phyloP scores from a whole-genome alignment of 1,140 invertebrate genomes.

The Dolichoris vasculosae region DNA sequence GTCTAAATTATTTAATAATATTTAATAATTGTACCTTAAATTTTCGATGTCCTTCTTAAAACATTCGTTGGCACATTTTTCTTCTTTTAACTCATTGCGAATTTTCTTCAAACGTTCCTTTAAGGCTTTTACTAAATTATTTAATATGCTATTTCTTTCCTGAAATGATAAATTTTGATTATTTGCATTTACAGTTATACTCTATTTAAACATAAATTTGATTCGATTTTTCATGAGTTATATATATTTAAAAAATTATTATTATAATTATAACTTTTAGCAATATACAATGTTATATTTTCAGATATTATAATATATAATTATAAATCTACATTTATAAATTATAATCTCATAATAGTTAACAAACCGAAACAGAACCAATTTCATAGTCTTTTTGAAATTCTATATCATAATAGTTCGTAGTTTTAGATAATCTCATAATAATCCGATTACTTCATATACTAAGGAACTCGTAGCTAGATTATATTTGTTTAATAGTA shows the following conservation, averaged over 20 bases:
- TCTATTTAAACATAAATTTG: background rate
- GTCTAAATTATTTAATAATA: background rate
- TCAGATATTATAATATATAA: background rate
- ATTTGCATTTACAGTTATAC: background rate
- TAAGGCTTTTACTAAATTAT: conserved; percentile 37
- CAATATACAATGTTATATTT: too few species aligned
- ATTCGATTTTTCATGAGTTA: background rate
- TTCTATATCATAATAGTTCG: too few species aligned
- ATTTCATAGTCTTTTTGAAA: too few species aligned
- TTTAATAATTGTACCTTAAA: background rate
- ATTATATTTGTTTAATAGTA: too few species aligned
- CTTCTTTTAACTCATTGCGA: conserved; percentile 25
- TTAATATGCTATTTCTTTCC: conserved; percentile 39
- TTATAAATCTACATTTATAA: too few species aligned
- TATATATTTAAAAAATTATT: too few species aligned
- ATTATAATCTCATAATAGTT: too few species aligned
- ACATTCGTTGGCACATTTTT: background rate
- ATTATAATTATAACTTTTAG: too few species aligned
- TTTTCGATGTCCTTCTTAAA: conserved; percentile 13
- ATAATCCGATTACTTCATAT: too few species aligned
- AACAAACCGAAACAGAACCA: too few species aligned
- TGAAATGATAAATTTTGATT: conserved; percentile 27
- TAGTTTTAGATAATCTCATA: too few species aligned
- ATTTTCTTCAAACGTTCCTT: conserved; percentile 26
- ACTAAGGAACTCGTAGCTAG: too few species aligned